A percentile compares a stretch with the other conserved stretches of the same genome.
Evolutionary conservation across 64 coral and sea anemone species (phyloP).

Genomic region (Montipora sp.): DNA sequence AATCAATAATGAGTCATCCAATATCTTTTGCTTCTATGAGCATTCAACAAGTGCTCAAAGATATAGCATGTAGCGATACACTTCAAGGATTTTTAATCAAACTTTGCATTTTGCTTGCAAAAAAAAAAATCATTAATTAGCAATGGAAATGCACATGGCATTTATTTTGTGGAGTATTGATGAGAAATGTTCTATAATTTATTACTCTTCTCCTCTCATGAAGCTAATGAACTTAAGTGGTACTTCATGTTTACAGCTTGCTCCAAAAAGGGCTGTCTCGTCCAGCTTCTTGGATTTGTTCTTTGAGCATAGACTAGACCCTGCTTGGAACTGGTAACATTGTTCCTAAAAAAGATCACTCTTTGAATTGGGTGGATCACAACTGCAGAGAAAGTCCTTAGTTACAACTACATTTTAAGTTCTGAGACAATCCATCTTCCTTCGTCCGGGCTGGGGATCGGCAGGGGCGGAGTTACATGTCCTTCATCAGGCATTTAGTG

Average conservation of each 20-base stretch:
- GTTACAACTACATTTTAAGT: too few species aligned
- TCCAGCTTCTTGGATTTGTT: conserved; percentile 14
- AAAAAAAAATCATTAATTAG: too few species aligned
- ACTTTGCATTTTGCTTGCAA: too few species aligned
- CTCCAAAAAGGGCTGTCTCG: conserved; percentile 62
- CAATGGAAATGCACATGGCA: neutral
- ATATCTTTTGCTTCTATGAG: neutral
- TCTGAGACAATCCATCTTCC: neutral
- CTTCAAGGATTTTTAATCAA: too few species aligned
- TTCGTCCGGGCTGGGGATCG: neutral
- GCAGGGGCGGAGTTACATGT: neutral
- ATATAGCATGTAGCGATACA: neutral
- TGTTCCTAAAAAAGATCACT: neutral
- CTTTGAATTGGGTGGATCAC: too few species aligned
- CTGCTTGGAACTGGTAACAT: conserved; percentile 32
- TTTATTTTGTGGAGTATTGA: too few species aligned
- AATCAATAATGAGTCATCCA: neutral
- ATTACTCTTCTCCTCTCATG: conserved; percentile 58
- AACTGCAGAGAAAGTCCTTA: too few species aligned
- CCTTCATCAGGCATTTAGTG: too few species aligned
- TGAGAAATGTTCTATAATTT: too few species aligned
- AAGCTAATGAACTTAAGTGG: conserved; percentile 55
- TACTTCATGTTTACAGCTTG: conserved; percentile 35
- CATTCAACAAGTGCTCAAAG: neutral
- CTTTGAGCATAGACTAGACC: conserved; percentile 39